These are phyloP conservation scores for Yponomeuta cagnagella DNA, from an alignment of 2,888 invertebrate species.

Conservation along the genomic window DNA sequence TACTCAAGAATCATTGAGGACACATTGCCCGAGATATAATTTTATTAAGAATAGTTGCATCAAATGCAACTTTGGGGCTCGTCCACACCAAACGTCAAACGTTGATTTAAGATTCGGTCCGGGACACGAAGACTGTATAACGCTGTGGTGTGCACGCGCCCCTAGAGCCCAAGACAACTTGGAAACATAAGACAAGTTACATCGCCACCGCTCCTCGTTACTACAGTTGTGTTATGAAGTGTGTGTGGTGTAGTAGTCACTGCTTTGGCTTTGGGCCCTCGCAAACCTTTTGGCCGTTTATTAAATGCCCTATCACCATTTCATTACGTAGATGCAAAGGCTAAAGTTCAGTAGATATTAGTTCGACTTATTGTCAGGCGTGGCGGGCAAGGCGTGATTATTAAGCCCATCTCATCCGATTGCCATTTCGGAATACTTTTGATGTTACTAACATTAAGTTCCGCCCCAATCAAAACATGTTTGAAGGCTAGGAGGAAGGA, in stretches of 20 bases:
- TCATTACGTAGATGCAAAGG: no score
- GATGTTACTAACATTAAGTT: no score
- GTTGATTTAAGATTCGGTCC: neutral
- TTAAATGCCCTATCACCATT: neutral
- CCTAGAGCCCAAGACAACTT: neutral
- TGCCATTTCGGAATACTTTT: no score
- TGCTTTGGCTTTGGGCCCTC: neutral
- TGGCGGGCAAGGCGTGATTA: no score
- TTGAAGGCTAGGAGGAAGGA: no score
- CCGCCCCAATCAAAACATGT: no score
- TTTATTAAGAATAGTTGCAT: neutral
- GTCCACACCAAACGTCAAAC: neutral
- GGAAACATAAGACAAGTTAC: neutral
- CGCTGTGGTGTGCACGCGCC: neutral
- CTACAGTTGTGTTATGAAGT: neutral
- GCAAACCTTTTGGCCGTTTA: neutral
- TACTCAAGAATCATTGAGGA: neutral
- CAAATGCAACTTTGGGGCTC: neutral
- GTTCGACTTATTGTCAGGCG: no score
- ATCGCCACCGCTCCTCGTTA: neutral
- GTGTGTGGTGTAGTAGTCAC: neutral
- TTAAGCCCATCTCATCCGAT: no score
- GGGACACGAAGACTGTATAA: neutral
- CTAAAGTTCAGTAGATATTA: no score
- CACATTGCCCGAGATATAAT: neutral